Base-by-base conservation (phyloP, 2,113 vertebrate genomes). In the Ciconia boyciana region DNA sequence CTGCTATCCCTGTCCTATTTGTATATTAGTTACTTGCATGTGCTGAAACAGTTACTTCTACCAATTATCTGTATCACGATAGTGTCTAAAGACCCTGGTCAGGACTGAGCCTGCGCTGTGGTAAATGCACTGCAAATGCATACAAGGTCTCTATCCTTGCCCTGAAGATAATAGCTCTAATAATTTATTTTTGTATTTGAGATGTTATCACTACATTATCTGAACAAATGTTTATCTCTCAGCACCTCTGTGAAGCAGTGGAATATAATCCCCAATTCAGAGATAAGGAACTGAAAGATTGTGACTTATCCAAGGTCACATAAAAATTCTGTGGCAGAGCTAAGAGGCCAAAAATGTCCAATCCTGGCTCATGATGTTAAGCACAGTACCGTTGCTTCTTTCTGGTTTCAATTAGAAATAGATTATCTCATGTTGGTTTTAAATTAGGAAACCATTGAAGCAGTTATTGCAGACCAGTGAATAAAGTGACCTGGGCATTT, bases 231-330 rank as follows among this genome's bases (percentile, higher is more conserved):
- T 93, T 96, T 95, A 91, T 91, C 84, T 95, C 89, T 76, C 7
- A 0, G 72, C 55, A 78, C 70, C 61, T 91, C 84, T 87, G 69
- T 95, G 89, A 87, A 85, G 82, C 62, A 15, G 21, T 66, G 66
- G 93, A 93, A 96, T 96, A 96, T 95, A 96, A 96, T 97, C 95
- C 89, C 25, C 91, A 65, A 34, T 78, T 95, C 78, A 88, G 82
- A 93, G 92, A 96, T 94, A 97, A 96, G 90, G 58, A 97, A 96
- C 65, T 79, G 83, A 93, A 89, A 94, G 91, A 87, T n/a, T 93
- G 49, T 87, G 80, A 87, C 31, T 94, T 77, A 72, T 91, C 74
- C 87, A 95, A 96, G 96, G 96, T 96, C 96, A 95, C 60, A 51
- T 4, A 13, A 69, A 94, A 86, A 89, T 41, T 14, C 36, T 1